These are phyloP conservation scores for Homarus americanus DNA, from an alignment of 1,140 invertebrate genomes.

Conservation along the genomic window DNA sequence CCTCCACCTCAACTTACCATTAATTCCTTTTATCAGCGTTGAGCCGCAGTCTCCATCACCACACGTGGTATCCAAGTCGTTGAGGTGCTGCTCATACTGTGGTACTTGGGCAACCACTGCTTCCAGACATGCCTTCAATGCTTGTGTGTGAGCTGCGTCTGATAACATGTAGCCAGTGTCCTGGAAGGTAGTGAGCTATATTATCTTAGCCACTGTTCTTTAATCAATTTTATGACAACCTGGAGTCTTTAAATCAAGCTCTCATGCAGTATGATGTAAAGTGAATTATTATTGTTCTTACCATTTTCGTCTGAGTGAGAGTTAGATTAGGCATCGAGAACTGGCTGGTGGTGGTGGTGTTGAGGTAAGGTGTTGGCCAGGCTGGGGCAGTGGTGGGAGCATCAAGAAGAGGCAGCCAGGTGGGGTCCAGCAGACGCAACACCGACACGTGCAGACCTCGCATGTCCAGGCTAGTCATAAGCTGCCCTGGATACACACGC, in stretches of 20 bases:
- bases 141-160: conserved; percentile 33
- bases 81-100: conserved; percentile 82
- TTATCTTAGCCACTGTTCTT: too few species aligned
- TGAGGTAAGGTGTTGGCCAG: conserved; percentile 80
- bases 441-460: conserved; percentile 87
- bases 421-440: conserved; percentile 77
- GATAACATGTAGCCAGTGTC: conserved; percentile 3
- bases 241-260: too few species aligned
- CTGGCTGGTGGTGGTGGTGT: background rate
- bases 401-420: conserved; percentile 82
- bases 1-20: conserved; percentile 79
- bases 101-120: conserved; percentile 80
- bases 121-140: conserved; percentile 77
- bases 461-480: conserved; percentile 91
- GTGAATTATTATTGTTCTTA: too few species aligned
- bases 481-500: conserved; percentile 84
- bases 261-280: too few species aligned
- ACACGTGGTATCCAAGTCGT: conserved; percentile 85
- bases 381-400: conserved; percentile 81
- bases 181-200: background rate
- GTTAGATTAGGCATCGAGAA: background rate
- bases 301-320: background rate
- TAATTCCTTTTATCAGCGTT: conserved; percentile 84
- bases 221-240: too few species aligned
- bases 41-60: conserved; percentile 91